Base-by-base conservation (phyloP, 2,888 invertebrate species). In the Mesorhabditis spiculigera region DNA sequence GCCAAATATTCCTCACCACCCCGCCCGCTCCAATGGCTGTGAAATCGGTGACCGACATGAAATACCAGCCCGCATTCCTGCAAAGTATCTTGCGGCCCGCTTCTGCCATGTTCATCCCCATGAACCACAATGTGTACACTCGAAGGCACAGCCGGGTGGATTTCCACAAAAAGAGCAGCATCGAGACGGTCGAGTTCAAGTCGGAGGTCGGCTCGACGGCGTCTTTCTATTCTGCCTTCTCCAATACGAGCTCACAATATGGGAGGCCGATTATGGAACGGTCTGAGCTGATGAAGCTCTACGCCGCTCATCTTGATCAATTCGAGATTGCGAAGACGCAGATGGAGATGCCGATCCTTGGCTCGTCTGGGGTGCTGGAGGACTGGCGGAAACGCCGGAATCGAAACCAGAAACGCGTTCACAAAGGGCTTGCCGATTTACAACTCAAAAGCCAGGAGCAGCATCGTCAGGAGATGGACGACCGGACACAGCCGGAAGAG, bases 11-110 rank as follows among this genome's bases (percentile, higher is more conserved):
- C 43, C 72, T 78, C 68, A 71, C 74, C 43, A 68, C 71, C 10
- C 42, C 50, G 64, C 63, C 71, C 4, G 70, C 69, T 45, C 28
- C 61, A 41, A 76, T 74, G 66, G 68, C 76, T 10, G 76, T 72
- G 66, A 71, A 73, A 5, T 75, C 76, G n/a, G 70, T 66, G 43
- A 76, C 76, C 50, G 45, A 75, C 63, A 58, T 68, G 4, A 67
- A 68, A 8, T 67, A 68, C 4, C 80, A 80, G 72, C 78, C 76
- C 5, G 72, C 68, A 58, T 77, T 78, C 28, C 66, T 76, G 13
- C 80, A 80, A 68, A 74, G 74, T 63, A 70, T 80, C 42, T 28
- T 28, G 28, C 28, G 28, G 28, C 28, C 28, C 28, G 28, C 28
- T 28, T 28, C 28, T 28, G 28, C 28, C 28, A 28, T 28, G 28